phyloP scores from a whole-genome alignment of 2,113 vertebrate species.

The Ictalurus punctatus region DNA sequence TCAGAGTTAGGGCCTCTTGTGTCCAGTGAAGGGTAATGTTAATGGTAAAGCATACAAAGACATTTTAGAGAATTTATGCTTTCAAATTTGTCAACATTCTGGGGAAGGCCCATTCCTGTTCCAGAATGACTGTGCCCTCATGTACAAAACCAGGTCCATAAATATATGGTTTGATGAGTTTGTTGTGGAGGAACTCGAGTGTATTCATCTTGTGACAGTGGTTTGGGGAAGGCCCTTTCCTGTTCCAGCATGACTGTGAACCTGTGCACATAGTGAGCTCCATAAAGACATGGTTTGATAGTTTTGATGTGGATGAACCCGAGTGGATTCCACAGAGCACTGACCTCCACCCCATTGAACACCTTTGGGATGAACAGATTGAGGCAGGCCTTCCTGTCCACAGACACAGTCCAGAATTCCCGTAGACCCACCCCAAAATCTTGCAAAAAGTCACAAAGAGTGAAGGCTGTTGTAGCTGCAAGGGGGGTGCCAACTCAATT shows the following conservation, averaged over 20 bases:
- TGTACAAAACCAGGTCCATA: neutral
- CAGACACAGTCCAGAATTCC: neutral
- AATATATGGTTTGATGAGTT: neutral
- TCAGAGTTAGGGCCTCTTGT: neutral
- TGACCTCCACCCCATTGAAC: neutral
- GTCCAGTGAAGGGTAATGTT: neutral
- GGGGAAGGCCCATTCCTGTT: neutral
- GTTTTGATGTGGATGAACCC: neutral
- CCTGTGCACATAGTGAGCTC: neutral
- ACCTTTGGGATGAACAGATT: neutral
- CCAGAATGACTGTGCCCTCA: neutral
- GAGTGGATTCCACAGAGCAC: neutral
- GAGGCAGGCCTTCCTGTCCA: neutral
- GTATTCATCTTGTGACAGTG: neutral
- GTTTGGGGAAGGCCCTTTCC: neutral
- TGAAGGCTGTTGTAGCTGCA: too few species aligned
- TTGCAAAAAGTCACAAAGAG: neutral
- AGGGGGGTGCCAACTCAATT: too few species aligned
- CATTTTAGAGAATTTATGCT: neutral
- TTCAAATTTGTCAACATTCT: neutral
- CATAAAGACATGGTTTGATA: neutral
- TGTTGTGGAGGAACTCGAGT: neutral
- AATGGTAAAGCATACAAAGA: neutral
- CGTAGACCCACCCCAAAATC: neutral
- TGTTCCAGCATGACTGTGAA: neutral